Conservation (phyloP, 2,113 vertebrate species). For the Gnathonemus longibarbis region DNA sequence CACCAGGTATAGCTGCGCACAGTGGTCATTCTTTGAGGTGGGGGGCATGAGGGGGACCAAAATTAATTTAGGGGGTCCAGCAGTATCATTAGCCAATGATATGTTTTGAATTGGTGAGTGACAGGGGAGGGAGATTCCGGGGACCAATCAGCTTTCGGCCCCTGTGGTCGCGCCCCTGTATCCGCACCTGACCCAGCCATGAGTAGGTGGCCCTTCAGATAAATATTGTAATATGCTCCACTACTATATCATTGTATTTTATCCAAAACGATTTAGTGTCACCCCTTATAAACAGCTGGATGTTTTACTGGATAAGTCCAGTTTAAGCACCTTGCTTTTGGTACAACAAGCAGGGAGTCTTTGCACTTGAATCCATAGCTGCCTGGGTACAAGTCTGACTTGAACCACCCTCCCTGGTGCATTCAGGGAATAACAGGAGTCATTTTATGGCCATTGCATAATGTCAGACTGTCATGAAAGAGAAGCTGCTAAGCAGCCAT, state of each 20-base stretch:
- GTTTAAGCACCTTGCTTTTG: neutral
- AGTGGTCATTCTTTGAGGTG: neutral
- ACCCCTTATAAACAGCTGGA: neutral
- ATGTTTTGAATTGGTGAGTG: neutral
- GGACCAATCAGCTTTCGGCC: neutral
- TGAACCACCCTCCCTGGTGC: neutral
- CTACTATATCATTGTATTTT: neutral
- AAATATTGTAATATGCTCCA: neutral
- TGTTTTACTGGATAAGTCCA: neutral
- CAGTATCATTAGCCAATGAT: neutral
- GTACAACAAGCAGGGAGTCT: neutral
- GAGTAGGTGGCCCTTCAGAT: neutral
- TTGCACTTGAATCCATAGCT: neutral
- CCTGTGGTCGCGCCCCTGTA: neutral
- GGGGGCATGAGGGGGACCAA: neutral
- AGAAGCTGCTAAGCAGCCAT: neutral
- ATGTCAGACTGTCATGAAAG: neutral
- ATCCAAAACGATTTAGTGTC: neutral
- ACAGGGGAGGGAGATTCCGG: neutral
- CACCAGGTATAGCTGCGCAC: slow-evolving; percentile 70
- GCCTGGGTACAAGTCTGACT: neutral
- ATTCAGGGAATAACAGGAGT: neutral
- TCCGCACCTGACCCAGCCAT: neutral
- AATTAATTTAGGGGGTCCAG: neutral
- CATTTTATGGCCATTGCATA: neutral